These are phyloP conservation scores for Drosophila limbata DNA, from an alignment of 2,888 invertebrate species.

Conservation along the genomic window DNA sequence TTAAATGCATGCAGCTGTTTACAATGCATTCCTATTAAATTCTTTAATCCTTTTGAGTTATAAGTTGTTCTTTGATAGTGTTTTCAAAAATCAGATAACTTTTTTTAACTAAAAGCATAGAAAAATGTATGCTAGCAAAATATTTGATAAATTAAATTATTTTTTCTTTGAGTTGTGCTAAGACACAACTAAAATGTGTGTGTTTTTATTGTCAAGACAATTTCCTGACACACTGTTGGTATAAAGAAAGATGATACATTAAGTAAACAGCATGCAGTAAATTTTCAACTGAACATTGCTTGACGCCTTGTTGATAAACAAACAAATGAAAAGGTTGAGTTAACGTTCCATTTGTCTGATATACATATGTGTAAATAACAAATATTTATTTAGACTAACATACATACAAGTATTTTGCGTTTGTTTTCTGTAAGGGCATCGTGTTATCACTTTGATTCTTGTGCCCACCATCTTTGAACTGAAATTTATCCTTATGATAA, in stretches of 20 bases:
- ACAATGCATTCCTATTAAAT: no score
- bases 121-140: no score
- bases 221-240: background rate
- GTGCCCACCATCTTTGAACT: constrained; percentile 63
- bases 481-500: constrained; percentile 83
- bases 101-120: no score
- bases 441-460: constrained; percentile 41
- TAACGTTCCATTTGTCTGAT: background rate
- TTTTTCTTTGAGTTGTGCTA: no score
- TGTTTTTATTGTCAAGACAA: background rate
- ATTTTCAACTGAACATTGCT: background rate
- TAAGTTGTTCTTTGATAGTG: no score
- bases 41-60: no score
- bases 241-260: background rate
- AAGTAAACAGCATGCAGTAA: constrained; percentile 3
- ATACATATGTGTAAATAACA: background rate
- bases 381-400: background rate
- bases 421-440: constrained; percentile 32
- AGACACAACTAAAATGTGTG: no score
- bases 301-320: background rate
- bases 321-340: background rate
- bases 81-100: no score
- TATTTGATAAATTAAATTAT: no score
- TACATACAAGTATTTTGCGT: no score
- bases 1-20: no score